These are phyloP conservation scores for Meteorus cinctellus DNA, from an alignment of 2,888 invertebrate genomes.

Conservation along the genomic window DNA sequence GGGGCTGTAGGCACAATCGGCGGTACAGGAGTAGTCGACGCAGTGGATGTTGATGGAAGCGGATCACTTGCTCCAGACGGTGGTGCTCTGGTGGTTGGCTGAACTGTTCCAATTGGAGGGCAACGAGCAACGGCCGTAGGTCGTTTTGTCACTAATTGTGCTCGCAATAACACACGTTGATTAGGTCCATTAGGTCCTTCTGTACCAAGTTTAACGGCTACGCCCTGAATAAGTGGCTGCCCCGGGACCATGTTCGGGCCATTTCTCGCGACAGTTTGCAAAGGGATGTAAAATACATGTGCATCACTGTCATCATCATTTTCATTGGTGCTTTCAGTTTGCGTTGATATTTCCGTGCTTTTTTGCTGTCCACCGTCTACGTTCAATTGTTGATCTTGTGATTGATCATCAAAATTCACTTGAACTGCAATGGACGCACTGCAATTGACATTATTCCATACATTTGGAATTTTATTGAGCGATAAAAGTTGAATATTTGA, in stretches of 20 bases:
- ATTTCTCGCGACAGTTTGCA: constrained; percentile 75
- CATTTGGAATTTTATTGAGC: constrained; percentile 67
- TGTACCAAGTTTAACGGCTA: constrained; percentile 79
- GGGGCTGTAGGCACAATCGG: constrained; percentile 20
- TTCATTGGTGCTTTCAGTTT: constrained; percentile 72
- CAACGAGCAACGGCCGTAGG: constrained; percentile 70
- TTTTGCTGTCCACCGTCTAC: constrained; percentile 56
- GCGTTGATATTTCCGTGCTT: constrained; percentile 73
- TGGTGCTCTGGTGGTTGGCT: constrained; percentile 74
- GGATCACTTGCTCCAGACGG: constrained; percentile 52
- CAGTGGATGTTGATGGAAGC: constrained; percentile 13
- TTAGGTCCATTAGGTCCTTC: constrained; percentile 79
- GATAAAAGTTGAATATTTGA: constrained; percentile 67
- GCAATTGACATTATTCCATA: constrained; percentile 72
- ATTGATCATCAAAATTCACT: constrained; percentile 74
- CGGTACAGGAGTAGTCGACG: constrained; percentile 32
- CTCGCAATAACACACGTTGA: constrained; percentile 78
- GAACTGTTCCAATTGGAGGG: constrained; percentile 77
- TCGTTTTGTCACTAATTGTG: constrained; percentile 79
- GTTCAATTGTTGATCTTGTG: constrained; percentile 49
- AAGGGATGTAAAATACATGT: constrained; percentile 80
- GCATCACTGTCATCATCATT: constrained; percentile 76
- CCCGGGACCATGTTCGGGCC: constrained; percentile 67
- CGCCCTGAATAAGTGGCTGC: constrained; percentile 77
- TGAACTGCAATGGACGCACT: constrained; percentile 76